Conservation (phyloP, 2,113 vertebrate species). For the Sclerurus mexicanus region DNA sequence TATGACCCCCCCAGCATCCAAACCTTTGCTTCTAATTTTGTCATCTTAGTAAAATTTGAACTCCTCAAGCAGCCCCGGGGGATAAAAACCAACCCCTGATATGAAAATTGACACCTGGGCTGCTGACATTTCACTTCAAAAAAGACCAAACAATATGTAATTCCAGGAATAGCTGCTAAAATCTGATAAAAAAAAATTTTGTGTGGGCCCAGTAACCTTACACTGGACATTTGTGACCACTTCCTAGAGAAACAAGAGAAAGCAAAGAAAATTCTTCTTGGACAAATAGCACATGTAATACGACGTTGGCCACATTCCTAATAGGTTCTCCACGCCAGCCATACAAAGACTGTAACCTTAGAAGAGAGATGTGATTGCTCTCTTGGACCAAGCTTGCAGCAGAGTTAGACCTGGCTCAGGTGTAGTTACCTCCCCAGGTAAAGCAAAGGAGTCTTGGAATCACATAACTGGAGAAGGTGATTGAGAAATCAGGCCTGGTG, state of each 20-base stretch:
- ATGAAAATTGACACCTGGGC: conserved; percentile 1
- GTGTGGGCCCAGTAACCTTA: conserved; percentile 42
- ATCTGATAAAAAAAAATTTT: conserved; percentile 40
- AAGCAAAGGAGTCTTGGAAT: not conserved
- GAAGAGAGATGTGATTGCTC: conserved; percentile 37
- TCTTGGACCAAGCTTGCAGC: not conserved
- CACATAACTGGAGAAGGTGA: not conserved
- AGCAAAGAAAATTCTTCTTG: conserved; percentile 47
- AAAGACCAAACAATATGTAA: conserved; percentile 33
- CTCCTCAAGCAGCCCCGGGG: not conserved
- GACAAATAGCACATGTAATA: conserved; percentile 31
- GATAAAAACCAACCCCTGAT: not conserved
- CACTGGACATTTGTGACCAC: conserved; percentile 35
- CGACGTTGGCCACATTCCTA: conserved; percentile 29
- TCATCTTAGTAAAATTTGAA: not conserved
- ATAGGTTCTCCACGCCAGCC: not conserved
- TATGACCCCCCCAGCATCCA: not conserved
- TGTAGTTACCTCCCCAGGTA: conserved; percentile 2
- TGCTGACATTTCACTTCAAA: not conserved
- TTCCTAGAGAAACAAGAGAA: conserved; percentile 65
- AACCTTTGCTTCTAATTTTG: not conserved
- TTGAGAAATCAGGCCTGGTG: conserved; percentile 2
- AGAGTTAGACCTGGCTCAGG: not conserved
- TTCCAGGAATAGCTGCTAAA: conserved; percentile 56
- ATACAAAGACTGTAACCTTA: conserved; percentile 37